These are phyloP conservation scores for Oreohelix idahoensis DNA, from an alignment of 1,140 invertebrate genomes.

Conservation along the genomic window DNA sequence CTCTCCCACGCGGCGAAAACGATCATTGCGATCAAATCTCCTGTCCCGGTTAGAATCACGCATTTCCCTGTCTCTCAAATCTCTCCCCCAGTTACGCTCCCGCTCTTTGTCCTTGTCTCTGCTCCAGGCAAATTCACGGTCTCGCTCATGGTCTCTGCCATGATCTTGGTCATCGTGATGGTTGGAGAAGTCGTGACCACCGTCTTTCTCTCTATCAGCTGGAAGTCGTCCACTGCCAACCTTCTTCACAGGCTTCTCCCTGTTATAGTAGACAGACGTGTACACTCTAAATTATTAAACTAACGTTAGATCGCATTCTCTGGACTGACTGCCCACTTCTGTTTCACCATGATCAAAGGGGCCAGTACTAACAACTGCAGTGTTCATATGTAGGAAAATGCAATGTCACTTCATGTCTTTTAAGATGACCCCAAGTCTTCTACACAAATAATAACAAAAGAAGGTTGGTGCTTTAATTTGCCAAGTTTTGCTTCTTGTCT, in stretches of 20 bases:
- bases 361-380: too few relatives aligned
- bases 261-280: conserved; percentile 19
- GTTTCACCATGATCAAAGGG: too few relatives aligned
- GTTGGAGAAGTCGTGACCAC: conserved; percentile 73
- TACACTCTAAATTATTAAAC: background rate
- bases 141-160: conserved; percentile 46
- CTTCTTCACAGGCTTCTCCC: conserved; percentile 72
- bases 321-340: too few relatives aligned
- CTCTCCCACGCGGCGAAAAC: conserved; percentile 39
- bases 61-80: conserved; percentile 42
- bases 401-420: too few relatives aligned
- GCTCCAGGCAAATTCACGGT: conserved; percentile 40
- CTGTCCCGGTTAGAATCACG: conserved; percentile 16
- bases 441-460: too few relatives aligned
- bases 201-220: conserved; percentile 76
- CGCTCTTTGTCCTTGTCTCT: conserved; percentile 35
- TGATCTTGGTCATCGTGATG: conserved; percentile 54
- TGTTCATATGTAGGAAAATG: too few relatives aligned
- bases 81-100: conserved; percentile 42
- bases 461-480: too few relatives aligned
- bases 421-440: too few relatives aligned
- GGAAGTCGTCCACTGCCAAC: conserved; percentile 86
- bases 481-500: too few relatives aligned
- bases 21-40: conserved; percentile 35
- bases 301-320: background rate